Evolutionary conservation across 1,140 invertebrate species (phyloP), one percentile per base, ranked within the genome.

Genomic region (Pseudomyrmex concolor): DNA sequence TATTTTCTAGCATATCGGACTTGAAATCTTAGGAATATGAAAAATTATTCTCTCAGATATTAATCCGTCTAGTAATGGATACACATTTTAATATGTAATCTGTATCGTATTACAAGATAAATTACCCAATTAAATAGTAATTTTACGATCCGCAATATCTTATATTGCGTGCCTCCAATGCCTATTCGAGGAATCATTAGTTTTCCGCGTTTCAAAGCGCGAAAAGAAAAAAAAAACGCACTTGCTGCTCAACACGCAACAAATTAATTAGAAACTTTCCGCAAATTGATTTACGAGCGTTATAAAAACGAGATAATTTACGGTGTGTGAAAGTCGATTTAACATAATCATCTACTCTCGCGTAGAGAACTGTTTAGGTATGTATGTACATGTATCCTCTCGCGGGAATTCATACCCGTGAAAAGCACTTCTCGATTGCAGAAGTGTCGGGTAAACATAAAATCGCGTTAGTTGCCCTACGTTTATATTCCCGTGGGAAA

Each of bases 81-180:
- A 34, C 34, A 7, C 34, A 34, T 34, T 34, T 34, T 34, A 22
- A 48, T 45, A 51, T 66, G 25, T 22, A 66, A 22, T 17, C 34
- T 77, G 13, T n/a, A n/a, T 9, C 45, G 3, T 43, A 0, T 19
- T 22, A 25, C 1, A 7, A 48, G 34, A 57, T 15, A 48, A 57
- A 70, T 59, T 70, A 80, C 59, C n/a, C 1, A 71, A 60, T 71
- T 80, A 80, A 78, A 57, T 8, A 25, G 13, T 25, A 22, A 59
- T 22, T 7, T 9, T 25, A 66, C 43, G 2, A 59, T 70, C 15
- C n/a, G 22, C 9, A 34, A 34, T 34, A 34, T 34, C 34, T 34
- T 5, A 34, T n/a, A n/a, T n/a, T n/a, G n/a, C 25, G 25, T 34
- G 25, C n/a, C 5, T 34, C 0, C 34, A 7, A 34, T 7, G 34